phyloP scores from a whole-genome alignment of 2,797 vertebrate species.

The Brotula barbata region DNA sequence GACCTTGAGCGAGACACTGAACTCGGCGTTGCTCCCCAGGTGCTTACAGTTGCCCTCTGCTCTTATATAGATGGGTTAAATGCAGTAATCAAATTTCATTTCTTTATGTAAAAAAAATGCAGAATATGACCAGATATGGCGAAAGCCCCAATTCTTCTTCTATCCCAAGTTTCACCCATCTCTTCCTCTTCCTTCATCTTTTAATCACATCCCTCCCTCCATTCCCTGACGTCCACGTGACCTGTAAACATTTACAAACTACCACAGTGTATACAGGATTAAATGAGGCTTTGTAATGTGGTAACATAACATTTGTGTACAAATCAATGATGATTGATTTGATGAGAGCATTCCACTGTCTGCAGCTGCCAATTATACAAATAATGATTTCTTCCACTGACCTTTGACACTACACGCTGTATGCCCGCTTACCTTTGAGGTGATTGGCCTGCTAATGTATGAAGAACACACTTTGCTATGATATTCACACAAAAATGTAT shows the following conservation, averaged over 20 bases:
- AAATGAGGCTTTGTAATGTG: slow-evolving; percentile 37
- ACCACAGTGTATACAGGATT: slow-evolving; percentile 34
- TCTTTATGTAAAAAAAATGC: too few relatives aligned
- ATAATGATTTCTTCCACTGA: slow-evolving; percentile 38
- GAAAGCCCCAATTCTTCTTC: too few relatives aligned
- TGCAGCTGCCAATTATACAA: slow-evolving; percentile 21
- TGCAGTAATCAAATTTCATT: too few relatives aligned
- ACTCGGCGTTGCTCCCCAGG: too few relatives aligned
- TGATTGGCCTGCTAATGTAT: too few relatives aligned
- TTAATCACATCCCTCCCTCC: background rate
- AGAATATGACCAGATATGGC: too few relatives aligned
- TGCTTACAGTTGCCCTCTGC: too few relatives aligned
- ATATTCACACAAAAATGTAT: too few relatives aligned
- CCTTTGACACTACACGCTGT: slow-evolving; percentile 42
- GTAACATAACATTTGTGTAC: slow-evolving; percentile 13
- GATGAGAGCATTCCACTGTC: slow-evolving; percentile 32
- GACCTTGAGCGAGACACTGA: too few relatives aligned
- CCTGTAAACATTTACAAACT: slow-evolving; percentile 54
- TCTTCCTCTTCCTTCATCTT: background rate
- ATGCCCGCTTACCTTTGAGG: slow-evolving; percentile 16
- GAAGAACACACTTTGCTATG: too few relatives aligned
- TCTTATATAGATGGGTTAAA: too few relatives aligned
- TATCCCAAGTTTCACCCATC: background rate
- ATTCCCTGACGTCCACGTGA: slow-evolving; percentile 45
- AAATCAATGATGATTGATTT: slow-evolving; percentile 42